Percentiles rank a stretch among this genome's conserved stretches.
These are phyloP conservation scores for Centropyge bicolor DNA, from an alignment of 2,797 vertebrate species.

Conservation along the genomic window DNA sequence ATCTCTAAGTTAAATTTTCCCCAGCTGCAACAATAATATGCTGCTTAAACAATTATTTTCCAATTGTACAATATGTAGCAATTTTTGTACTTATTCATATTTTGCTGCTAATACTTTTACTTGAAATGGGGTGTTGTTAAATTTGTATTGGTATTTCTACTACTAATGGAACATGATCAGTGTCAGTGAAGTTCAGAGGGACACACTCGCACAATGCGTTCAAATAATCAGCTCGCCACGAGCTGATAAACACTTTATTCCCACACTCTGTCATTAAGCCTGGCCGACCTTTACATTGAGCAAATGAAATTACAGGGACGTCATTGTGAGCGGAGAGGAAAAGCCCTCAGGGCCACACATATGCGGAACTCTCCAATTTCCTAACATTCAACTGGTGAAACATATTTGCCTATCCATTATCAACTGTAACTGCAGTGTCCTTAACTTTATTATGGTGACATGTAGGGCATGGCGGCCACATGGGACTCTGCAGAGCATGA, in stretches of 20 bases:
- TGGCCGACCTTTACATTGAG: constrained; percentile 31
- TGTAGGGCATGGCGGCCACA: constrained; percentile 75
- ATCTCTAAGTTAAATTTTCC: background rate
- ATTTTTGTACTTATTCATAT: background rate
- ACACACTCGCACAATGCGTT: background rate
- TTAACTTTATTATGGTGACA: constrained; percentile 80
- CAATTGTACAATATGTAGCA: background rate
- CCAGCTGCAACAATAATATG: background rate
- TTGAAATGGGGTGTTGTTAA: background rate
- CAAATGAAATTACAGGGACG: constrained; percentile 48
- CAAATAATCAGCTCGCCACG: constrained; percentile 16
- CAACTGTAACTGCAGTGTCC: constrained; percentile 62
- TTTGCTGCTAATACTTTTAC: background rate
- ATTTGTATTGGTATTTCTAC: background rate
- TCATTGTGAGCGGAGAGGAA: constrained; percentile 22
- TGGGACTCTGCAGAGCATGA: constrained; percentile 65
- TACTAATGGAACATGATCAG: background rate
- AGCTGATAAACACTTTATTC: constrained; percentile 36
- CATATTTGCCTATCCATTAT: constrained; percentile 68
- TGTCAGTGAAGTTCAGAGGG: background rate
- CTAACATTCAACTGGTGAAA: constrained; percentile 42
- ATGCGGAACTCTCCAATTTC: constrained; percentile 45
- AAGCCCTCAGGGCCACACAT: constrained; percentile 32
- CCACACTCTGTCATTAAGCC: constrained; percentile 20
- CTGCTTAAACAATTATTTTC: background rate